These are phyloP conservation scores for Arctocebus calabarensis DNA, from an alignment of 2,797 vertebrate genomes.

Conservation along the genomic window DNA sequence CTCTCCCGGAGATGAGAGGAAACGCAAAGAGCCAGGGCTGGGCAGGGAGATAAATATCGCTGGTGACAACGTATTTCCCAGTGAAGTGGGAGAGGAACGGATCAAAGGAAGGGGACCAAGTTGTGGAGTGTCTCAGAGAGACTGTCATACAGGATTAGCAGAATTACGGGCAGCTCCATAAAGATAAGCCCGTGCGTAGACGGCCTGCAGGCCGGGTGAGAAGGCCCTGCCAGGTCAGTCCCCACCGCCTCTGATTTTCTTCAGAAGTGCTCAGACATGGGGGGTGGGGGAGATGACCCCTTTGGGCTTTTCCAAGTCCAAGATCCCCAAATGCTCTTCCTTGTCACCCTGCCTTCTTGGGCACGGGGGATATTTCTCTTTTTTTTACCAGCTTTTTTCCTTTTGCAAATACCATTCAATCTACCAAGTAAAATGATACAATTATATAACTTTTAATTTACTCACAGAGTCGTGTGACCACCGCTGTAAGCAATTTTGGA, in stretches of 20 bases:
- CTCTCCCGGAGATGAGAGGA: background rate
- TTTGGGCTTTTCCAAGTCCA: slow-evolving; percentile 1
- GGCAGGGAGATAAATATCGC: background rate
- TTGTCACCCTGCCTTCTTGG: background rate
- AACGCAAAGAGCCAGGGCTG: background rate
- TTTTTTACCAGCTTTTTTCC: background rate
- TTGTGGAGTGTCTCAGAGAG: background rate
- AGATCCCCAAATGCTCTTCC: background rate
- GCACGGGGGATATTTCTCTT: background rate
- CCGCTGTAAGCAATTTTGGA: background rate
- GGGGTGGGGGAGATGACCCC: background rate
- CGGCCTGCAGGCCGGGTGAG: background rate
- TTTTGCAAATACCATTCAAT: background rate
- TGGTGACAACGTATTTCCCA: background rate
- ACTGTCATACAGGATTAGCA: background rate
- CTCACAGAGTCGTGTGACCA: background rate
- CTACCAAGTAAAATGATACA: slow-evolving; percentile 10
- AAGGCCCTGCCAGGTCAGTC: background rate
- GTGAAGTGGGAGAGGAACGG: background rate
- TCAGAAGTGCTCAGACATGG: background rate
- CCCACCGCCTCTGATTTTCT: background rate
- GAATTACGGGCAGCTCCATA: background rate
- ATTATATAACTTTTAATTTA: slow-evolving; percentile 8
- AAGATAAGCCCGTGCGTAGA: background rate
- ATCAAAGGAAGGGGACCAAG: background rate